Evolutionary conservation across 2,888 invertebrate species (phyloP), one percentile per base, ranked within the genome.

Genomic region (Orthosia incerta): DNA sequence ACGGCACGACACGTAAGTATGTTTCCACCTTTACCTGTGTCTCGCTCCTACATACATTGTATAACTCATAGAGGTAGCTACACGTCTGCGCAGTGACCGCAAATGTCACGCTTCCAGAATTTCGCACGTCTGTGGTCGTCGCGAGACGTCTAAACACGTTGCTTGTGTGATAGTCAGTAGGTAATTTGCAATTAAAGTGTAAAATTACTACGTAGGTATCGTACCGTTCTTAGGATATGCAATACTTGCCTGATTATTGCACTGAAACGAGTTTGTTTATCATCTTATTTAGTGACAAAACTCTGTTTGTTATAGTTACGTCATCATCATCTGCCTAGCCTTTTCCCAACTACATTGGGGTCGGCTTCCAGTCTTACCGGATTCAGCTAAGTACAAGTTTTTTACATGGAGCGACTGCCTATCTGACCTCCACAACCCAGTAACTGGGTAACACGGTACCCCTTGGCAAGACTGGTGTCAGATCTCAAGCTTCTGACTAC

Each of bases 61-160:
- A 31, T 61, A 51, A 39, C 18, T 61, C 20, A 1, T 16, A 16
- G 53, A 15, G 16, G 5, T 20, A 31, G 13, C 46, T 31, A 67
- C 20, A 50, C 16, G 66, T 46, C 26, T 70, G 57, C 23, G 55
- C 55, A 4, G 60, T 56, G 55, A 51, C 75, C 66, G 11, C 69
- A 67, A 20, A 48, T 50, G 74, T 71, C 79, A 55, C 45, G 55
- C 63, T 56, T 48, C 76, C 26, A 53, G 55, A 45, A 51, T 31
- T 31, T 71, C 60, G 39, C 75, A 26, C 50, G 67, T 64, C 60
- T 75, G 79, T 39, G 69, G 79, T 66, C 13, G 13, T 9, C 15
- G 11, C 18, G 45, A 66, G 46, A 60, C 53, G 39, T 39, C 51
- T 39, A 16, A 5, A n/a, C 39, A 50, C 16, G 23, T 13, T 67